Percentiles rank a stretch among this genome's conserved stretches.
Conservation (phyloP, 1,140 invertebrate genomes). For the Ooceraea biroi region DNA sequence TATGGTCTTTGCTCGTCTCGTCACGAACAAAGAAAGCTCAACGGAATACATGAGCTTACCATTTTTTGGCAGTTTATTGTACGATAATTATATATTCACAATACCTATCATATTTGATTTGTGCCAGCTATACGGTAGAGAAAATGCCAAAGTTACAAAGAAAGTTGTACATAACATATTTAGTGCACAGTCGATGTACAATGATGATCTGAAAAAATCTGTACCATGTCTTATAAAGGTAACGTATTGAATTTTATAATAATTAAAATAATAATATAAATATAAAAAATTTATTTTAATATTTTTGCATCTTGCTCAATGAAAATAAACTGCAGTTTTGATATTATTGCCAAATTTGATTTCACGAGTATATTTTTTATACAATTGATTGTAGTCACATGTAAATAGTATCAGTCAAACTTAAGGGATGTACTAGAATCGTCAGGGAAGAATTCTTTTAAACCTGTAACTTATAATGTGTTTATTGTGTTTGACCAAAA, state of each 20-base stretch:
- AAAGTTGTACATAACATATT: conserved; percentile 90
- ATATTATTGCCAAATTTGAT: too few species aligned
- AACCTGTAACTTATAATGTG: background rate
- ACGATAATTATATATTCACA: conserved; percentile 93
- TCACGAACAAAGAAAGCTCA: conserved; percentile 91
- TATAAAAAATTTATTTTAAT: background rate
- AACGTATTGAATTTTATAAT: conserved; percentile 46
- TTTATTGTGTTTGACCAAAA: conserved; percentile 3
- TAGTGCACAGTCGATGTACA: conserved; percentile 90
- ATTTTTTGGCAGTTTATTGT: conserved; percentile 90
- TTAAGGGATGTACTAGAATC: conserved; percentile 9
- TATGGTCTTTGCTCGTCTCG: conserved; percentile 90
- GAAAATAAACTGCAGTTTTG: too few species aligned
- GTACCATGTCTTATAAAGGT: conserved; percentile 86
- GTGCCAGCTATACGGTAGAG: conserved; percentile 90
- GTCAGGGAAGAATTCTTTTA: background rate
- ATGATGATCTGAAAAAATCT: conserved; percentile 88
- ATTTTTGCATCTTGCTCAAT: background rate
- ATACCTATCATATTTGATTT: conserved; percentile 93
- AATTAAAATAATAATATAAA: too few species aligned
- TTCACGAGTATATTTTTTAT: too few species aligned
- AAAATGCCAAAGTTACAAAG: conserved; percentile 88
- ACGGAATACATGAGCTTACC: conserved; percentile 88
- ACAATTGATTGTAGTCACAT: background rate
- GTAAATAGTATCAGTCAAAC: background rate